Evolutionary conservation across 2,888 invertebrate species (phyloP), one percentile per base, ranked within the genome.

Genomic region (Argynnis bischoffii): DNA sequence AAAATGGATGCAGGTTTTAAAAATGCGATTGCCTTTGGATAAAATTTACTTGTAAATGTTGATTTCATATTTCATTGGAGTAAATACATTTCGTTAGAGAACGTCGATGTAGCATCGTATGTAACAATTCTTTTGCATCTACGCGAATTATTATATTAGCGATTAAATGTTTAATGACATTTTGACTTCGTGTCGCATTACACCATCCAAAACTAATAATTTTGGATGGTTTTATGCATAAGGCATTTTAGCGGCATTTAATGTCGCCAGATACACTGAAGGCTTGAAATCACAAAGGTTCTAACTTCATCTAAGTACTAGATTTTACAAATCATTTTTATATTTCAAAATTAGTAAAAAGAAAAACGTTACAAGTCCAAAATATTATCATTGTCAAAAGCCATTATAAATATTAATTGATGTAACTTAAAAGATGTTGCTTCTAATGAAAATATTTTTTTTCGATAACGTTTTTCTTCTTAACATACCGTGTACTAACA

Each of bases 271-370:
- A 35, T 31, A 47, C 55, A 60, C 54, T 35, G 51, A 68, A 68
- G 68, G 68, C 60, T 60, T n/a, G 55, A 47, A 68, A 64, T 64
- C 68, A 68, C 68, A 55, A 64, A 48, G 26, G 47, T n/a, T 47
- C 11, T 47, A 47, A 59, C 47, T 14, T 51, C 6, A 14, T 18
- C 41, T 61, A 61, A 50, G 51, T 14, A 51, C 51, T 61, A 61
- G 46, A 35, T 16, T n/a, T 60, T 11, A n/a, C 18, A 57, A 46
- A 21, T 15, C 14, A 15, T 55, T 55, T 26, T 55, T 3, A 50
- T 2, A 21, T 26, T 31, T 31, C 3, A 55, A 55, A 5, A 1
- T 18, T 31, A 14, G 3, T 26, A 35, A n/a, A 46, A 57, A 41
- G 16, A 46, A 46, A 13, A 16, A 46, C 16, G 41, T 47, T 8